Percentiles rank a stretch among this genome's conserved stretches.
phyloP scores from a whole-genome alignment of 2,113 vertebrate species.

The Rhinichthys klamathensis region DNA sequence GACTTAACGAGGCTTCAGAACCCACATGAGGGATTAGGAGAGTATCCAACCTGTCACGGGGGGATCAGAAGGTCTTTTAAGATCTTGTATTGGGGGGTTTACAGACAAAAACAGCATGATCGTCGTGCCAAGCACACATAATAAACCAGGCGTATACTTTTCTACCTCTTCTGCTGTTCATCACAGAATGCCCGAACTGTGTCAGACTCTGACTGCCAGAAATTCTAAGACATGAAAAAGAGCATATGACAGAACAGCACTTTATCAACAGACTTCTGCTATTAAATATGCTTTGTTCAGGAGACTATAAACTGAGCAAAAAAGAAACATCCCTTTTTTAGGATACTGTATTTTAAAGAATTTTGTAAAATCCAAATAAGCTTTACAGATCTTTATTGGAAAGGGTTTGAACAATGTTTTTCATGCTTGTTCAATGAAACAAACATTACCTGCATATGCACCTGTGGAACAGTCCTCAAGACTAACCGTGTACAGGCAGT shows the following conservation, averaged over 20 bases:
- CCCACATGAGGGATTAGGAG: background rate
- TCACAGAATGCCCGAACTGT: constrained; percentile 79
- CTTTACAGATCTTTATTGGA: too few species aligned
- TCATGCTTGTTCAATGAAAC: too few species aligned
- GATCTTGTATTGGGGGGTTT: too few species aligned
- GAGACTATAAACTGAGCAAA: too few species aligned
- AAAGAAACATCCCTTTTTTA: too few species aligned
- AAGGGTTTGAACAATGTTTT: too few species aligned
- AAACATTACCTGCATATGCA: too few species aligned
- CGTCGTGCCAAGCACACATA: background rate
- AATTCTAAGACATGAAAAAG: constrained; percentile 73
- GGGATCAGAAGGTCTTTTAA: background rate
- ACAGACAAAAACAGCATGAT: background rate
- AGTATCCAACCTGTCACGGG: constrained; percentile 4
- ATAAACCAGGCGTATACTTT: background rate
- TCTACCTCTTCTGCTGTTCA: constrained; percentile 78
- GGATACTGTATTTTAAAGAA: too few species aligned
- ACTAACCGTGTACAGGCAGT: too few species aligned
- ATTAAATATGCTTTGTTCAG: background rate
- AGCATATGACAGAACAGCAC: background rate
- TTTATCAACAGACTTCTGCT: background rate
- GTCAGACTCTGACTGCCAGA: constrained; percentile 76
- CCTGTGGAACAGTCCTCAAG: too few species aligned
- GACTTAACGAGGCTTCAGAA: background rate
- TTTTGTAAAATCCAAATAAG: too few species aligned